Percentiles rank a stretch among this genome's conserved stretches.
These are phyloP conservation scores for Tiliqua scincoides DNA, from an alignment of 2,113 vertebrate species.

Conservation along the genomic window DNA sequence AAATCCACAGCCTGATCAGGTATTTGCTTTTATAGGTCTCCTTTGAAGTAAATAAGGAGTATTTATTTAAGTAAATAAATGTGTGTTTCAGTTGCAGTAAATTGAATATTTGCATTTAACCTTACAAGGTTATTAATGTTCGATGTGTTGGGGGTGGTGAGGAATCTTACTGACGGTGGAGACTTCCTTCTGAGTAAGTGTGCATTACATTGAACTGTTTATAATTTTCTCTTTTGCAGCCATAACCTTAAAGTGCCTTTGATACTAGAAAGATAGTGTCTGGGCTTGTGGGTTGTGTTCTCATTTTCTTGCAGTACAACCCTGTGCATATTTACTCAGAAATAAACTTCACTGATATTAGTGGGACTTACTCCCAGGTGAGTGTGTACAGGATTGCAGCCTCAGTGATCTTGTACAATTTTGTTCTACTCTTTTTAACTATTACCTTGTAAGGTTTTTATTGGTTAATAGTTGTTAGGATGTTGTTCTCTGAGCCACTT, in stretches of 20 bases:
- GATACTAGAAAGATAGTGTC: background rate
- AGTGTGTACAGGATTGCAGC: too few relatives aligned
- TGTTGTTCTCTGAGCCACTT: background rate
- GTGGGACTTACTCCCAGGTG: too few relatives aligned
- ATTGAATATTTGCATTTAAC: background rate
- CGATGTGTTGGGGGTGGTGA: background rate
- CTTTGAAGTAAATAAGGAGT: background rate
- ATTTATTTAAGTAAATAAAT: too few relatives aligned
- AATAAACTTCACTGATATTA: too few relatives aligned
- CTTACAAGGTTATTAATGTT: background rate
- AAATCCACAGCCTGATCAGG: background rate
- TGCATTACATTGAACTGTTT: background rate
- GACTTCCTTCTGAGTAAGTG: background rate
- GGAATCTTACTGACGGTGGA: background rate
- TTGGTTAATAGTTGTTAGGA: background rate
- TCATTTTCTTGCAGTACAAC: background rate
- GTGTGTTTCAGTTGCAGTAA: background rate
- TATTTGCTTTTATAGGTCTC: background rate
- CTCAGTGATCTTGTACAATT: background rate
- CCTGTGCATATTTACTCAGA: too few relatives aligned
- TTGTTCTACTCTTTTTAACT: background rate
- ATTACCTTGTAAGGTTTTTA: background rate
- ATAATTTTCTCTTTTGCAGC: background rate
- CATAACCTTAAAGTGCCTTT: background rate
- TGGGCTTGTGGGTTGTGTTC: background rate